Conservation (phyloP, 2,797 vertebrate genomes). For the Percopsis omiscomaycus region DNA sequence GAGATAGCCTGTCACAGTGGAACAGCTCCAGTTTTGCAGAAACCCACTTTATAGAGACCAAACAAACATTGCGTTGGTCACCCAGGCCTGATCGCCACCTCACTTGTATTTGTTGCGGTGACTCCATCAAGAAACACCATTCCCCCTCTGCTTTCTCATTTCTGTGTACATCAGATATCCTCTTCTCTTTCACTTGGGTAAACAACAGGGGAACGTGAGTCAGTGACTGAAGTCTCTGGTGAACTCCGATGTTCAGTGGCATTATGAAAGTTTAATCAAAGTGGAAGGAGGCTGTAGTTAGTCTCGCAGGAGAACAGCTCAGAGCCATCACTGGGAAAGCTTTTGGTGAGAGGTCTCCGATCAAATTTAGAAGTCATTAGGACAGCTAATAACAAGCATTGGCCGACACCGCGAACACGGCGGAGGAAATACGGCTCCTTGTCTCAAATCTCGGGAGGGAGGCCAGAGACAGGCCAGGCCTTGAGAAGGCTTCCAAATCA, state of each 20-base stretch:
- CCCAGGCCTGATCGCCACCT: slow-evolving; percentile 43
- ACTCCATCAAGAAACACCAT: slow-evolving; percentile 51
- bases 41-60: slow-evolving; percentile 56
- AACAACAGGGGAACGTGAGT: slow-evolving; percentile 65
- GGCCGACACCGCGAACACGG: slow-evolving; percentile 46
- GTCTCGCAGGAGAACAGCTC: slow-evolving; percentile 62
- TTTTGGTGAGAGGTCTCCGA: slow-evolving; percentile 68
- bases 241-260: slow-evolving; percentile 59
- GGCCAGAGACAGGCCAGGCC: slow-evolving; percentile 57
- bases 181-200: slow-evolving; percentile 69
- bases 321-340: slow-evolving; percentile 57
- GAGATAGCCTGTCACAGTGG: slow-evolving; percentile 46
- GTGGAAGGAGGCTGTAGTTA: slow-evolving; percentile 64
- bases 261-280: slow-evolving; percentile 77
- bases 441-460: slow-evolving; percentile 53
- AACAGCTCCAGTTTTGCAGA: slow-evolving; percentile 48
- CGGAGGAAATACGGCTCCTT: slow-evolving; percentile 64
- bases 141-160: slow-evolving; percentile 63
- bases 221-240: slow-evolving; percentile 56
- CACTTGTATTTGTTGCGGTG: slow-evolving; percentile 52
- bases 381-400: slow-evolving; percentile 72
- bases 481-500: slow-evolving; percentile 56
- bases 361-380: slow-evolving; percentile 79
- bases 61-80: slow-evolving; percentile 56
- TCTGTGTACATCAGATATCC: slow-evolving; percentile 70